Evolutionary conservation across 2,113 vertebrate species (phyloP), one percentile per base, ranked within the genome.

Genomic region (Eudyptes chrysolophus): DNA sequence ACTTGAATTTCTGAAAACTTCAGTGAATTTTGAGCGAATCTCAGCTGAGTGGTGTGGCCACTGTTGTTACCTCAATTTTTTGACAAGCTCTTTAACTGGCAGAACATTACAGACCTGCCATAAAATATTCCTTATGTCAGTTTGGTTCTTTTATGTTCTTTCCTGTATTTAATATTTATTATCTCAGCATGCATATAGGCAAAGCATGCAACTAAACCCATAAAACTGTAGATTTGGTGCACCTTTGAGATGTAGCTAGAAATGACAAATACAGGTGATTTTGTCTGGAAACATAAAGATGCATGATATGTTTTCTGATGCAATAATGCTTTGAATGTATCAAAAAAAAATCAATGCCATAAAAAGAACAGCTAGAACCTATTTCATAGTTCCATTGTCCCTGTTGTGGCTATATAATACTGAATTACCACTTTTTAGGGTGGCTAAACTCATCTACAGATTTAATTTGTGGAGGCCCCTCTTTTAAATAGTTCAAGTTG

Each of bases 91-190:
- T 98, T 98, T 98, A 96, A 70, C 57, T 92, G 95, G 94, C 90
- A 94, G 96, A 96, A 92, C 85, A 61, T 92, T 96, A 68, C 84
- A 96, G 95, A 98, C 75, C 97, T 98, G 96, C 94, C 97, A 3
- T 94, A 94, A 96, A 97, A 96, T 97, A 96, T 98, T 98, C 97
- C 98, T 95, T 90, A 97, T 97, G 97, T 98, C 98, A 92, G 90
- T 98, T 98, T 97, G 94, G 86, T 98, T 98, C 96, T 97, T 97
- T 97, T 96, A 95, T 90, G 95, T 98, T 97, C 74, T 95, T 98
- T 98, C 96, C 97, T 97, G 98, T 99, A 99, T 99, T 99, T 99
- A 99, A 98, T 99, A 99, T 99, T 99, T 99, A 99, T 99, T 98
- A 98, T 98, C 95, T 98, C 96, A 98, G 97, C 98, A 99, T 98